Percentiles rank a stretch among this genome's conserved stretches.
Evolutionary conservation across 2,888 invertebrate genomes (phyloP).

Genomic region (Diploptera punctata): DNA sequence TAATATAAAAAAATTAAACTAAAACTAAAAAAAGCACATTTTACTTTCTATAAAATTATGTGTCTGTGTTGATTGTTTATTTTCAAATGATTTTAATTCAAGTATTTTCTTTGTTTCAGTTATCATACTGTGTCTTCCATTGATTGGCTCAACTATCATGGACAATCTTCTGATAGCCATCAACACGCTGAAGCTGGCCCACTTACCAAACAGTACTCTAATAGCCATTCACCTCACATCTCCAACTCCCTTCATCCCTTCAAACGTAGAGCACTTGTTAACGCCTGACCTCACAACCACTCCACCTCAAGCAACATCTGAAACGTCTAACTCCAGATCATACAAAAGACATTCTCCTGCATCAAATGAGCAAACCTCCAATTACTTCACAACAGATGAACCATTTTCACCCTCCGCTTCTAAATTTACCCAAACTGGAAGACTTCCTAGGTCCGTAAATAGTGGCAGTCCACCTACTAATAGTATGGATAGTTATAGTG

Average conservation of each 20-base stretch:
- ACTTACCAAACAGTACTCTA: conserved; percentile 56
- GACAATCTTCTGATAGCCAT: conserved; percentile 55
- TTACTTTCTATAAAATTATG: no score
- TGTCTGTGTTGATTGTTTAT: no score
- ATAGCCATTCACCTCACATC: conserved; percentile 57
- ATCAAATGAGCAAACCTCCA: not conserved
- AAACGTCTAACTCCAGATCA: not conserved
- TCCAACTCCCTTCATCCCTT: conserved; percentile 51
- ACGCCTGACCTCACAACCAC: not conserved
- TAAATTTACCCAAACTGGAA: not conserved
- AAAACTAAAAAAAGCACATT: no score
- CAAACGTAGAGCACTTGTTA: not conserved
- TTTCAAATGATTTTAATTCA: no score
- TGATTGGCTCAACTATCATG: conserved; percentile 54
- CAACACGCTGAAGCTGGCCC: conserved; percentile 55
- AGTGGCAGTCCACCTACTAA: no score
- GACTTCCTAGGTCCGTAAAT: not conserved
- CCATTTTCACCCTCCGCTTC: not conserved
- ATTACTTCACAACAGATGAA: not conserved
- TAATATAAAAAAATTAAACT: no score
- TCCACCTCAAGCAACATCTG: not conserved
- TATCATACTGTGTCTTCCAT: conserved; percentile 60
- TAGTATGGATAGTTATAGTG: no score
- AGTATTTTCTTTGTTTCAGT: conserved; percentile 49
- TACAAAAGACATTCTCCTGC: not conserved